phyloP scores from a whole-genome alignment of 2,797 vertebrate genomes.

The Sus cebifrons region DNA sequence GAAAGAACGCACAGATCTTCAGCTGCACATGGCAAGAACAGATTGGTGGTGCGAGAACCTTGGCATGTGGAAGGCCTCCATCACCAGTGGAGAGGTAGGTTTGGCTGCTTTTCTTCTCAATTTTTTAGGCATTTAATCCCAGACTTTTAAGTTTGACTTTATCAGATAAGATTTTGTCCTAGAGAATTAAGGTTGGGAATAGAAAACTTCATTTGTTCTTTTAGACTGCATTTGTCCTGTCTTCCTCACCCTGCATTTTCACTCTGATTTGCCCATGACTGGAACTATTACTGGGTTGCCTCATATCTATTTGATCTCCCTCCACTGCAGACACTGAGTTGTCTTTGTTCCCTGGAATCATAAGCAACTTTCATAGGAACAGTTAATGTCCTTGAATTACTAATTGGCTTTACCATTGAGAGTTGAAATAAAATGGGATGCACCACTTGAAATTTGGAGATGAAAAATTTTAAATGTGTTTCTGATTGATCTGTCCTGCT shows the following conservation, averaged over 20 bases:
- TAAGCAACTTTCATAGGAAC: neutral
- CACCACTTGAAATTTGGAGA: constrained; percentile 11
- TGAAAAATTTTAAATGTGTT: neutral
- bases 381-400: constrained; percentile 35
- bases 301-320: neutral
- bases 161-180: neutral
- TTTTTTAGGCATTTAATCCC: neutral
- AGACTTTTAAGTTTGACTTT: neutral
- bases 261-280: neutral
- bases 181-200: neutral
- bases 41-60: constrained; percentile 99
- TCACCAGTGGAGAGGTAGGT: constrained; percentile 94
- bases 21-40: constrained; percentile 96
- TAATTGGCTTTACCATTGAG: constrained; percentile 1
- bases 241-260: neutral
- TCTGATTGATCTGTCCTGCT: neutral
- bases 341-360: neutral
- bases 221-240: neutral
- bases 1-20: constrained; percentile 96
- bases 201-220: neutral
- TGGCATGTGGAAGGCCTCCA: constrained; percentile 96
- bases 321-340: neutral
- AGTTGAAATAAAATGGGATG: constrained; percentile 13
- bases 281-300: neutral
- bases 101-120: neutral